Evolutionary conservation across 2,888 invertebrate species (phyloP).

Genomic region (Drosophila meridionalis): DNA sequence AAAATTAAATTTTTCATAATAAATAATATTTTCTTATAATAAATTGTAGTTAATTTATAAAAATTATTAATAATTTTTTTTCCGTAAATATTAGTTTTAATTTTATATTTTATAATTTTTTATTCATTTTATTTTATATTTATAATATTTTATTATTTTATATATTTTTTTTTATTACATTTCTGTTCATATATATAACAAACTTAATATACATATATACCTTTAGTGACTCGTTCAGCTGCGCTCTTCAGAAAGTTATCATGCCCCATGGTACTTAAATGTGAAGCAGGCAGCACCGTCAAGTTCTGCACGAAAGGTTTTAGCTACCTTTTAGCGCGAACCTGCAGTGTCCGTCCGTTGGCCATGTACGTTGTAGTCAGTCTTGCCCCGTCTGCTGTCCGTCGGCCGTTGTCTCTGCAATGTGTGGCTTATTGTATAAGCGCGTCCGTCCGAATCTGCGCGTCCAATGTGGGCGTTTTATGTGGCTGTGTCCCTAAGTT

Average conservation of each 20-base stretch:
- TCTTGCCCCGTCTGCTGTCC: constrained; percentile 25
- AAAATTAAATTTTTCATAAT: too few species aligned
- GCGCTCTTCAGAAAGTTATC: constrained; percentile 17
- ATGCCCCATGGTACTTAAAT: constrained; percentile 36
- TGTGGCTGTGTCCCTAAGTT: constrained; percentile 57
- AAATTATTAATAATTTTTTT: too few species aligned
- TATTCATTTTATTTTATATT: too few species aligned
- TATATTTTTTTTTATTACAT: neutral
- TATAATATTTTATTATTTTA: neutral
- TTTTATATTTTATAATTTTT: too few species aligned
- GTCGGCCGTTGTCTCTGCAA: constrained; percentile 55
- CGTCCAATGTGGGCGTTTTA: constrained; percentile 74
- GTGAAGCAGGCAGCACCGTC: constrained; percentile 40
- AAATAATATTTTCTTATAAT: too few species aligned
- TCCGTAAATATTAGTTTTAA: too few species aligned
- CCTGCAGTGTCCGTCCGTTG: constrained; percentile 35
- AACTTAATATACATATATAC: neutral
- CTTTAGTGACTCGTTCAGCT: neutral
- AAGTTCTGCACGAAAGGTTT: constrained; percentile 80
- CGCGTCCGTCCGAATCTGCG: constrained; percentile 53
- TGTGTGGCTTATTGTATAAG: constrained; percentile 78
- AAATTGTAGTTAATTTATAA: too few species aligned
- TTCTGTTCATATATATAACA: neutral
- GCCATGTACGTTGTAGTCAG: constrained; percentile 22
- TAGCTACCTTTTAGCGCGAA: constrained; percentile 67